Conservation (phyloP, 2,113 vertebrate species). For the Chiloscyllium plagiosum region DNA sequence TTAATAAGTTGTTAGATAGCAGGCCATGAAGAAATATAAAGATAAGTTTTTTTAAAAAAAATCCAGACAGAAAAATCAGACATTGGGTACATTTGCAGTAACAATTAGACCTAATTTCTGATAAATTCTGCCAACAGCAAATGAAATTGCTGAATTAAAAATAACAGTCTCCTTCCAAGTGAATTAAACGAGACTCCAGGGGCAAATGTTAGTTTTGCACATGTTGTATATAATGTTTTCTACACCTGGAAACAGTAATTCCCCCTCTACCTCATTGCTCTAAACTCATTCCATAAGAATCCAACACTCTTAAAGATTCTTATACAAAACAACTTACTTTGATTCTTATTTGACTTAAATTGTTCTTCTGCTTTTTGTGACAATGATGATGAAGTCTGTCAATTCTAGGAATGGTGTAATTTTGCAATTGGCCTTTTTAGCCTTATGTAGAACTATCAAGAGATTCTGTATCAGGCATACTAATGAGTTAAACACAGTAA, state of each 20-base stretch:
- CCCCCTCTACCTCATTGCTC: not conserved
- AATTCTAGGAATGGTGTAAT: not conserved
- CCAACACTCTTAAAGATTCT: not conserved
- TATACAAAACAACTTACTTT: not conserved
- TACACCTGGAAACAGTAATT: not conserved
- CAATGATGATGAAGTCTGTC: not conserved
- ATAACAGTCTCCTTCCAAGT: not conserved
- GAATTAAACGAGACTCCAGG: not conserved
- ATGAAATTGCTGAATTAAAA: not conserved
- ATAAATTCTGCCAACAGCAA: not conserved
- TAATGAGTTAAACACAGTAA: not conserved
- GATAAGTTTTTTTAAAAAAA: not conserved
- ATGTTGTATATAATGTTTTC: not conserved
- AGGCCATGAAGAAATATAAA: not conserved
- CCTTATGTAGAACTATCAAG: not conserved
- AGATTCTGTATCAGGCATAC: not conserved
- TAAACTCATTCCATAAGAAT: not conserved
- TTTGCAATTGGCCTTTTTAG: not conserved
- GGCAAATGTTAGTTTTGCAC: not conserved
- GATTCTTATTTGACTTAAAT: not conserved
- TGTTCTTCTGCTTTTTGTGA: not conserved
- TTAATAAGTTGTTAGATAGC: constrained; percentile 14
- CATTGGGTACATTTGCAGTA: not conserved
- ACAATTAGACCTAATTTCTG: not conserved
- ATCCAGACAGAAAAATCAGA: constrained; percentile 25